Evolutionary conservation across 2,888 invertebrate species (phyloP).

Genomic region (Mimumesa dahlbomi): DNA sequence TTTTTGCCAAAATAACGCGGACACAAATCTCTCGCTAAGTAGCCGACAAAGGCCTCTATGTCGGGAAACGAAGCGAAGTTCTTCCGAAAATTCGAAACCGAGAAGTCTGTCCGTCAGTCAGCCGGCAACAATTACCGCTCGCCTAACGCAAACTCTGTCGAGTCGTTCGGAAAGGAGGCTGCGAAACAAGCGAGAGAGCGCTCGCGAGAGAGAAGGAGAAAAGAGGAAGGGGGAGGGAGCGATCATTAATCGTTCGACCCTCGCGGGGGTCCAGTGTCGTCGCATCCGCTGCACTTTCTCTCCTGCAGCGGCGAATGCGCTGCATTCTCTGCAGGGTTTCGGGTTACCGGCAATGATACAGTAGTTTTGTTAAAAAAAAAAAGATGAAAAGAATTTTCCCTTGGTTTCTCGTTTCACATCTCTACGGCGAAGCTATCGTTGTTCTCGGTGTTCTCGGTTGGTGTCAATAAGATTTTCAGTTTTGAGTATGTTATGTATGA

Average conservation of each 20-base stretch:
- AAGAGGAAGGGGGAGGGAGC: slow-evolving; percentile 7
- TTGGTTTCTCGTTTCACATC: no score
- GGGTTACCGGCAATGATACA: slow-evolving; percentile 64
- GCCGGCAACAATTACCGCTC: background rate
- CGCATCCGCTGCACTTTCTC: slow-evolving; percentile 71
- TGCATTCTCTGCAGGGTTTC: slow-evolving; percentile 62
- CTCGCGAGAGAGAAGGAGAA: slow-evolving; percentile 8
- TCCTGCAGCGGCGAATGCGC: slow-evolving; percentile 43
- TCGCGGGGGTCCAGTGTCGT: slow-evolving; percentile 66
- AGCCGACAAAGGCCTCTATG: no score
- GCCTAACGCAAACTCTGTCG: background rate
- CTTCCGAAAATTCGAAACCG: no score
- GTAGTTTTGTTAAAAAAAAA: no score
- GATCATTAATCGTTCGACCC: slow-evolving; percentile 66
- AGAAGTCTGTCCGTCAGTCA: background rate
- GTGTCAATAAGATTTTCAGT: no score
- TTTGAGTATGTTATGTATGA: no score
- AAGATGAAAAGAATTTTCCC: no score
- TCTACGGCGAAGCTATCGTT: no score
- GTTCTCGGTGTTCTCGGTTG: no score
- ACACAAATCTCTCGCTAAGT: background rate
- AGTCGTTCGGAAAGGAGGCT: no score
- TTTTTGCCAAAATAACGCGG: background rate
- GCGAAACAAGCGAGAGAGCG: background rate
- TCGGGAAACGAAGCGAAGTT: no score